Evolutionary conservation across 2,888 invertebrate genomes (phyloP).

Genomic region (Platycnemis pennipes): DNA sequence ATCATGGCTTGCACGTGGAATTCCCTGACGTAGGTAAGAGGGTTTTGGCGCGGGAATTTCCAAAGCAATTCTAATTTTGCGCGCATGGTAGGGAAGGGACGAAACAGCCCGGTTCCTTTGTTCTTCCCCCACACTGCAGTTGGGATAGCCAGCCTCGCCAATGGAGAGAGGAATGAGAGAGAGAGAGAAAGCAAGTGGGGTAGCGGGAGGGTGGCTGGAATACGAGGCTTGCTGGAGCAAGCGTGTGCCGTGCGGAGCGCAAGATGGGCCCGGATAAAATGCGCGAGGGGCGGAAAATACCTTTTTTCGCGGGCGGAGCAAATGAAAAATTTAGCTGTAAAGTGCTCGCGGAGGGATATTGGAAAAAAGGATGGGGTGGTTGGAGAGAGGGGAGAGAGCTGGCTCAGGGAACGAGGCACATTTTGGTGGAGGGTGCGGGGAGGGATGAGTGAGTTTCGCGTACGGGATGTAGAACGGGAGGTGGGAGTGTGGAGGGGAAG

Average conservation of each 20-base stretch:
- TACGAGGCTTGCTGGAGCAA: background rate
- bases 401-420: background rate
- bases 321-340: conserved; percentile 38
- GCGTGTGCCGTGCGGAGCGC: background rate
- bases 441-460: background rate
- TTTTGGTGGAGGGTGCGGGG: background rate
- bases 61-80: background rate
- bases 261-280: background rate
- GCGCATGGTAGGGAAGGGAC: background rate
- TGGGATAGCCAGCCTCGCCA: background rate
- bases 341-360: conserved; percentile 21
- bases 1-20: background rate
- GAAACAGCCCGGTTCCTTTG: background rate
- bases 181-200: background rate
- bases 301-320: background rate
- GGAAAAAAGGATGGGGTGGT: background rate
- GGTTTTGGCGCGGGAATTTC: background rate
- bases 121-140: background rate
- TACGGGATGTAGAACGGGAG: too few relatives aligned
- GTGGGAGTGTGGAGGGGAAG: background rate
- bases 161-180: background rate
- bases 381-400: background rate
- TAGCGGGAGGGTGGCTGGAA: background rate
- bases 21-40: background rate
- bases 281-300: background rate